Base-by-base conservation (phyloP, 2,113 vertebrate genomes). In the Perca fluviatilis region DNA sequence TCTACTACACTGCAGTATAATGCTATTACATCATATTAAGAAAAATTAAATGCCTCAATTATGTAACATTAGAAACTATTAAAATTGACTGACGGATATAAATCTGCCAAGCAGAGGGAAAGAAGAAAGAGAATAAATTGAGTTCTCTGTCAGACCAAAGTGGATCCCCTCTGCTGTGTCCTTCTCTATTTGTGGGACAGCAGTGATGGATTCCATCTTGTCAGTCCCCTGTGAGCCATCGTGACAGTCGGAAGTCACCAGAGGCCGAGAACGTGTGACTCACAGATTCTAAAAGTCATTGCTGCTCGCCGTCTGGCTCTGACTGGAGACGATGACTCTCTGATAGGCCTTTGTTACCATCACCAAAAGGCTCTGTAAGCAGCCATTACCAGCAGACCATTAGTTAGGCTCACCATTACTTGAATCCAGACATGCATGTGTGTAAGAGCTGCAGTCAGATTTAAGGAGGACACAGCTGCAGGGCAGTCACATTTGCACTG, bases 201-300 rank as follows among this genome's bases (percentile, higher is more conserved):
- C 86, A 79, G 83, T 91, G 91, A 94, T 90, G 87, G 89, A 91
- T 80, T 79, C 73, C 83, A 66, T 92, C 90, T 86, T 86, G 86
- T 93, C 83, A 78, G 72, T 77, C 80, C 86, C 78, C 86, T 61
- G 90, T 86, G 88, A 88, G 79, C 81, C 79, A 66, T 75, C 67
- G 77, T 93, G 94, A 92, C 88, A 90, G 87, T 79, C 76, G 3
- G 74, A 84, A 93, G 79, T 89, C 93, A 94, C 89, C 78, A 80
- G 86, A 78, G 88, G 80, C 90, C 84, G 50, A 47, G 79, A 83
- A 90, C 66, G 82, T 86, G 81, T 92, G 93, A 94, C 85, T 92
- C 92, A 92, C 79, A 82, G 68, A 91, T 88, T 92, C 81, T 82
- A 86, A 82, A 84, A 88, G 91, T 93, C 89, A 92, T 85, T 27